Evolutionary conservation across 1,140 invertebrate genomes (phyloP).

Genomic region (Lepidostoma basale): DNA sequence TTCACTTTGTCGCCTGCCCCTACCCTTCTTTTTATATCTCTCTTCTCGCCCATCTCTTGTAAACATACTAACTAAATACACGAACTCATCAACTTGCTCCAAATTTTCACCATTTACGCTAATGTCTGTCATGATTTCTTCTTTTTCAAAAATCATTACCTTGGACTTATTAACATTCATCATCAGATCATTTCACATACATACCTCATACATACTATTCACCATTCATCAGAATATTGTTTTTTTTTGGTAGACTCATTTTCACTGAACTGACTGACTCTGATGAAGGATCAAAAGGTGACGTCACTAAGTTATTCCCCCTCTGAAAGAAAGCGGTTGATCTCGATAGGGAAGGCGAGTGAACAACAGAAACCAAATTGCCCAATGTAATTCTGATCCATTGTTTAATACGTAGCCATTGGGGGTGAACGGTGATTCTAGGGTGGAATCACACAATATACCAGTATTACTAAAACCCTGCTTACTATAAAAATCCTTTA

Average conservation of each 20-base stretch:
- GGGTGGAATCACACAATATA: neutral
- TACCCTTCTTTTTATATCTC: no score
- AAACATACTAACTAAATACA: no score
- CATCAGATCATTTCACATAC: neutral
- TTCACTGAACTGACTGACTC: neutral
- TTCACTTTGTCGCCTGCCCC: no score
- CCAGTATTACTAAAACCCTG: neutral
- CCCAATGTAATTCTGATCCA: neutral
- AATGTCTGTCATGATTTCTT: no score
- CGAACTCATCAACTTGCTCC: no score
- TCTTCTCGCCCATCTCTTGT: no score
- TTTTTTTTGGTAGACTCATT: neutral
- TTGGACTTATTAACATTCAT: no score
- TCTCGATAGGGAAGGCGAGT: neutral
- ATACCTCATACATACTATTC: neutral
- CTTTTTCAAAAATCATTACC: no score
- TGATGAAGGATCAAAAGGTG: neutral
- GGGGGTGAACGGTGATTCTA: neutral
- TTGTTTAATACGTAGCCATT: neutral
- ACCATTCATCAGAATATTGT: neutral
- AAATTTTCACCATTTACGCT: no score
- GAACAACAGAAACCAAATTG: conserved; percentile 15
- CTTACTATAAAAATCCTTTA: neutral
- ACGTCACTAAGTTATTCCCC: neutral
- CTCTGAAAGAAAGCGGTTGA: neutral